These are phyloP conservation scores for Eupsittula cactorum DNA, from an alignment of 2,113 vertebrate genomes.

Conservation along the genomic window DNA sequence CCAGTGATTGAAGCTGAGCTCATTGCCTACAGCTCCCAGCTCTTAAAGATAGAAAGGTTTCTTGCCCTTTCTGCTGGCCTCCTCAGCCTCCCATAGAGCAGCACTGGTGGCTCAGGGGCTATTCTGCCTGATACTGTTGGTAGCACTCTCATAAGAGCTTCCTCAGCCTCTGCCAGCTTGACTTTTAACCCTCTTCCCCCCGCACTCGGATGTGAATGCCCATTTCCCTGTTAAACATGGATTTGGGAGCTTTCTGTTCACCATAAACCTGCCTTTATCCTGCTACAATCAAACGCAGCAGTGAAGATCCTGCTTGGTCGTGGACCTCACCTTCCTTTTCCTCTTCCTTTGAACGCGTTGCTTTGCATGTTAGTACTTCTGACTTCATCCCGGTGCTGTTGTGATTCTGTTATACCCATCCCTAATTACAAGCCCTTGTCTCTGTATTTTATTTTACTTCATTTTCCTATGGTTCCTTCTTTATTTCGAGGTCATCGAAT, in stretches of 20 bases:
- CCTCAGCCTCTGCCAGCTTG: background rate
- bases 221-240: background rate
- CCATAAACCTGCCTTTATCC: background rate
- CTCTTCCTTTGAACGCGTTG: background rate
- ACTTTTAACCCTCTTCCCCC: background rate
- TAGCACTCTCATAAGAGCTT: background rate
- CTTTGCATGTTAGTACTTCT: background rate
- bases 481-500: background rate
- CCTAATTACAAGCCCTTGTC: background rate
- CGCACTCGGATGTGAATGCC: background rate
- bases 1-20: conserved; percentile 36
- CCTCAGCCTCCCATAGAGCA: background rate
- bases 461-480: background rate
- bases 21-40: conserved; percentile 36
- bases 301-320: background rate
- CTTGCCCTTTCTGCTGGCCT: conserved; percentile 26
- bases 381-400: background rate
- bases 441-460: background rate
- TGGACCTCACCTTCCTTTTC: background rate
- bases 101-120: background rate
- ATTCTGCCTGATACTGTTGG: background rate
- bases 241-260: background rate
- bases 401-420: background rate
- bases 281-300: background rate
- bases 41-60: conserved; percentile 45